phyloP scores from a whole-genome alignment of 2,888 invertebrate genomes.

The Flabesymbios commensalis region DNA sequence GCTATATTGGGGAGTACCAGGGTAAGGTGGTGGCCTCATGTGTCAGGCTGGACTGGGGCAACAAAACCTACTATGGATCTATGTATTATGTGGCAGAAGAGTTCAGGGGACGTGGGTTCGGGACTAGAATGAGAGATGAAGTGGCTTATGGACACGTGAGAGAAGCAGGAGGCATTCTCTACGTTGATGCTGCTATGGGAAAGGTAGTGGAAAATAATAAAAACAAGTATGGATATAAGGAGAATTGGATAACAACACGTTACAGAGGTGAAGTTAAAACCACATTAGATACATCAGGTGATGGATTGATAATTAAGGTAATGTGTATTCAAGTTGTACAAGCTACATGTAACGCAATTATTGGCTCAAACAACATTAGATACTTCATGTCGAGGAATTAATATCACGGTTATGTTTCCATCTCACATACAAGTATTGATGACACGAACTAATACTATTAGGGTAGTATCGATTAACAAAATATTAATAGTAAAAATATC shows the following conservation, averaged over 20 bases:
- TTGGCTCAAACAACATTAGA: no score
- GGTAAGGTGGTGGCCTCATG: slow-evolving; percentile 22
- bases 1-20: slow-evolving; percentile 26
- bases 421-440: no score
- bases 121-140: slow-evolving; percentile 22
- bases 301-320: not conserved
- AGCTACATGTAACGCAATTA: no score
- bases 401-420: no score
- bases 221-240: slow-evolving; percentile 3
- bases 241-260: not conserved
- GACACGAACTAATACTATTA: no score
- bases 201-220: slow-evolving; percentile 10
- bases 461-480: no score
- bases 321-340: not conserved
- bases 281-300: not conserved
- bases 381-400: no score
- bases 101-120: slow-evolving; percentile 20
- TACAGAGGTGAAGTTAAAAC: not conserved
- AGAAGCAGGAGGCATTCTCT: slow-evolving; percentile 13
- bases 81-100: slow-evolving; percentile 20
- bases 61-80: slow-evolving; percentile 21
- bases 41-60: slow-evolving; percentile 18
- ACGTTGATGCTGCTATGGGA: slow-evolving; percentile 19
- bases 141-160: slow-evolving; percentile 17
- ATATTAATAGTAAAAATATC: no score